A percentile compares a stretch with the other conserved stretches of the same genome.
These are phyloP conservation scores for Benthosema pterotum DNA, from an alignment of 2,797 vertebrate species.

Conservation along the genomic window DNA sequence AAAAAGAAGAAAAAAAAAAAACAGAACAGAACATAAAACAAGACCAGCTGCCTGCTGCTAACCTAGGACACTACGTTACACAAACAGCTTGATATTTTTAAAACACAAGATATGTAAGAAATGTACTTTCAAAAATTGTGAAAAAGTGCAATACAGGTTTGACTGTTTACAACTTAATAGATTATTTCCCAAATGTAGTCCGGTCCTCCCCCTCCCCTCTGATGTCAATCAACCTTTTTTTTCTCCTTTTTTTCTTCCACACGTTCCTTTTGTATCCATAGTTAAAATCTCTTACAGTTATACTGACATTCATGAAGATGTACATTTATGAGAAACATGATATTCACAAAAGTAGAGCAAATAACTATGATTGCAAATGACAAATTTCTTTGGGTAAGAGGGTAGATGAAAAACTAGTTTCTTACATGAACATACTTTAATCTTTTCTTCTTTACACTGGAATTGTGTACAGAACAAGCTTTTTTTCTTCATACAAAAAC, in stretches of 20 bases:
- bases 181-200: conserved; percentile 79
- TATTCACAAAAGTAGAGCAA: conserved; percentile 81
- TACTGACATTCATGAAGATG: conserved; percentile 88
- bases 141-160: conserved; percentile 96
- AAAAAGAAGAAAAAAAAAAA: conserved; percentile 51
- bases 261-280: conserved; percentile 73
- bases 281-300: conserved; percentile 80
- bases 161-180: conserved; percentile 84
- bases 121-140: conserved; percentile 88
- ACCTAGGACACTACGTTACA: conserved; percentile 90
- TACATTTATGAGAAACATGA: conserved; percentile 76
- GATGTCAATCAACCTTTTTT: conserved; percentile 59
- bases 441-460: conserved; percentile 64
- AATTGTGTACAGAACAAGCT: conserved; percentile 74
- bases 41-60: conserved; percentile 84
- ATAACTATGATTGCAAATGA: conserved; percentile 80
- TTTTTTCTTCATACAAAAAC: conserved; percentile 81
- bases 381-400: conserved; percentile 83
- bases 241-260: conserved; percentile 24
- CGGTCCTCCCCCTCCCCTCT: conserved; percentile 57
- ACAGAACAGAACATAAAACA: conserved; percentile 62
- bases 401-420: conserved; percentile 76
- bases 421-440: conserved; percentile 59
- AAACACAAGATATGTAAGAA: conserved; percentile 95
- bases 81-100: conserved; percentile 86